A percentile compares a stretch with the other conserved stretches of the same genome.
Evolutionary conservation across 2,797 vertebrate genomes (phyloP).

Genomic region (Sphenodon punctatus): DNA sequence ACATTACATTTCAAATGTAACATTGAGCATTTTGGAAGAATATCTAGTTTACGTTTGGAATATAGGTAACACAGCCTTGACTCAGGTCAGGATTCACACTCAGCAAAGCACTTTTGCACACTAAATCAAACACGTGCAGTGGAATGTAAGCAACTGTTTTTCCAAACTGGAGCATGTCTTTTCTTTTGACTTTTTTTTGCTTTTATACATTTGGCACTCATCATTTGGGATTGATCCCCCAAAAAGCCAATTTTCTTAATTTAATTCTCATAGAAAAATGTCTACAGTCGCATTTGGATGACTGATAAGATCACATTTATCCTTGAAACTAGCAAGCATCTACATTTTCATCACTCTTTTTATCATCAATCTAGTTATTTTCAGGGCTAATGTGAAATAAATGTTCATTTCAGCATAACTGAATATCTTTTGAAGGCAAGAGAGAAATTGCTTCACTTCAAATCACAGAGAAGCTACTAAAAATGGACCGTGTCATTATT

Average conservation of each 20-base stretch:
- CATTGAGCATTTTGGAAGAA: too few relatives aligned
- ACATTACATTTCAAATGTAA: too few relatives aligned
- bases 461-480: neutral
- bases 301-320: neutral
- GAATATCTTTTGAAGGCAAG: neutral
- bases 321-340: neutral
- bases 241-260: neutral
- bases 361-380: neutral
- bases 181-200: neutral
- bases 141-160: neutral
- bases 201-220: neutral
- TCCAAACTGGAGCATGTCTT: neutral
- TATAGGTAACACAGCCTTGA: too few relatives aligned
- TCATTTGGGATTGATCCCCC: neutral
- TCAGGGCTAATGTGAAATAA: neutral
- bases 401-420: neutral
- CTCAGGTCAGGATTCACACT: too few relatives aligned
- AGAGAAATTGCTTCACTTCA: neutral
- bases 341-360: neutral
- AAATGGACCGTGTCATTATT: neutral
- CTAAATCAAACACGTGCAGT: too few relatives aligned
- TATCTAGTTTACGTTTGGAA: too few relatives aligned
- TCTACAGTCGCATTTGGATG: neutral
- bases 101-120: too few relatives aligned
- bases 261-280: neutral